Base-by-base conservation (phyloP, 2,888 invertebrate genomes). In the Eurois occulta region DNA sequence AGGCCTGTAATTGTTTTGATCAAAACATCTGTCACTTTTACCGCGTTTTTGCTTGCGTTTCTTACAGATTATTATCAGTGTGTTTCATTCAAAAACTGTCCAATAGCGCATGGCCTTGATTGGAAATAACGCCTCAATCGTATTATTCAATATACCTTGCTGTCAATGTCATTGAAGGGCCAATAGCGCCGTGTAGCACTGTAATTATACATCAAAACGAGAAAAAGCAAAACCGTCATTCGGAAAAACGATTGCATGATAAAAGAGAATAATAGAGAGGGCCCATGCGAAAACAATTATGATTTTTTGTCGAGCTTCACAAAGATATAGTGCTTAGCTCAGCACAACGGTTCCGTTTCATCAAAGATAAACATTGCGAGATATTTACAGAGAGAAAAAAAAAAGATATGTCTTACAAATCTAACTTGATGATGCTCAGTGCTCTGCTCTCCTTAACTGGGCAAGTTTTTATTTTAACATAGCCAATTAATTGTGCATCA, bases 21-120 rank as follows among this genome's bases (percentile, higher is more conserved):
- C 78, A 78, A 80, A 84, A 66, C 81, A 81, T 73, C 80, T 83
- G 86, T 80, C 84, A 87, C 78, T 84, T 68, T 67, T 66, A 41
- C 41, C 52, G 13, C 32, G 11, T 60, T 48, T 35, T 11, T 13
- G 8, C 41, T 62, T 32, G 21, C 21, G n/a, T 35, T 68, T 68
- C 13, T 13, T 18, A 41, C 2, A 35, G 10, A 60, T 6, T 5
- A 2, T 38, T 5, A n/a, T 43, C 3, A 18, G n/a, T n/a, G n/a
- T 35, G 62, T n/a, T 5, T 66, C 21, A 48, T 74, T 46, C 5
- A 16, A 64, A 64, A 52, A 7, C 43, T 75, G n/a, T 16, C 7
- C n/a, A 38, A 62, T 35, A 35, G 62, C 62, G 24, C 6, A 24
- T 2, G 28, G 24, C 6, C n/a, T 64, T 11, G 24, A 35, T 24